Percentiles rank a stretch among this genome's conserved stretches.
phyloP scores from a whole-genome alignment of 2,888 invertebrate species.

The Cantharis lateralis region DNA sequence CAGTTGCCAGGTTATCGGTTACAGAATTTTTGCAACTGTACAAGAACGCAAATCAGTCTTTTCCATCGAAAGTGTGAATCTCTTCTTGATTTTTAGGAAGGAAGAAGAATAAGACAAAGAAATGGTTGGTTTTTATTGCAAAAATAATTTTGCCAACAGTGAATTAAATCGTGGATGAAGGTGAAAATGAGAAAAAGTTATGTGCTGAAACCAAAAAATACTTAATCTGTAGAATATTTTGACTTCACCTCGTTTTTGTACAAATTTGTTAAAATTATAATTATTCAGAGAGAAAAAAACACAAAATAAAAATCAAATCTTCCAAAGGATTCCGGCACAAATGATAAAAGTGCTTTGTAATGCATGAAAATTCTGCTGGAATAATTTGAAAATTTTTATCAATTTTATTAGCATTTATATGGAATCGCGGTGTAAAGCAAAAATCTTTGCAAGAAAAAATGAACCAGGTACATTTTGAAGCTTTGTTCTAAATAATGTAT shows the following conservation, averaged over 20 bases:
- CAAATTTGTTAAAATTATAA: neutral
- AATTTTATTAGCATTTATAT: neutral
- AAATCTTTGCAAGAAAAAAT: too few relatives aligned
- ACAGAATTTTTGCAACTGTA: constrained; percentile 51
- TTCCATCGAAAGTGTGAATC: neutral
- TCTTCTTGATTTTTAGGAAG: neutral
- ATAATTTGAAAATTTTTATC: neutral
- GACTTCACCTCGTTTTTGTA: neutral
- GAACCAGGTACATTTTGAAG: neutral
- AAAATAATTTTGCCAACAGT: neutral
- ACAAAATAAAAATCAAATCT: neutral
- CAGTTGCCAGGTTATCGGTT: constrained; percentile 47
- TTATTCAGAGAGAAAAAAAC: neutral
- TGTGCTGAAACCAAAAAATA: neutral
- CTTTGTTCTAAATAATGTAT: neutral
- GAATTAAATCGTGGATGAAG: neutral
- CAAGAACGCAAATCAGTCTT: constrained; percentile 32
- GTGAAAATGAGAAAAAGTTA: neutral
- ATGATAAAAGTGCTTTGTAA: neutral
- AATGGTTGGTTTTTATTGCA: neutral
- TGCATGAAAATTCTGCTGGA: neutral
- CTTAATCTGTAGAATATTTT: neutral
- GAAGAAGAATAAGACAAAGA: neutral
- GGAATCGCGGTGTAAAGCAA: neutral
- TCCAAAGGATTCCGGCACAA: neutral